Evolutionary conservation across 64 coral and sea anemone genomes (phyloP).

Genomic region (Montipora sp.): DNA sequence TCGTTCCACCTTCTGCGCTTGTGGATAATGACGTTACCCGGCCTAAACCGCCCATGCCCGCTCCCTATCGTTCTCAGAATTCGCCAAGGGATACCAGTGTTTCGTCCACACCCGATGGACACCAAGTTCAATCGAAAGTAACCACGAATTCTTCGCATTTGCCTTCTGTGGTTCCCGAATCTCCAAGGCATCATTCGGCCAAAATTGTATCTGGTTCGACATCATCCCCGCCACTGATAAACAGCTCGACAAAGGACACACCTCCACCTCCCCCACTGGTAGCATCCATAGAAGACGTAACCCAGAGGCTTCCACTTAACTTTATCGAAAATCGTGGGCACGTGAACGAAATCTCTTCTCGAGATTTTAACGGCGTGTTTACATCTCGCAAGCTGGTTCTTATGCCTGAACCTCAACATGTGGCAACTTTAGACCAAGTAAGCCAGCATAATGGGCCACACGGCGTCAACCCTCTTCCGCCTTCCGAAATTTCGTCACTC

Average conservation of each 20-base stretch:
- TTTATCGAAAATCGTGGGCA: slow-evolving; percentile 16
- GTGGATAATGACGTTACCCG: not conserved
- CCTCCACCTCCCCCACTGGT: slow-evolving; percentile 53
- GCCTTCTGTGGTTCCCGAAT: not conserved
- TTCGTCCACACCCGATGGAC: not conserved
- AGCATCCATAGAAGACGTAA: slow-evolving; percentile 25
- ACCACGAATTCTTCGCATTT: not conserved
- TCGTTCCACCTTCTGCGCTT: not conserved
- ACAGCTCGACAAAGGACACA: not conserved
- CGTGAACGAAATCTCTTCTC: slow-evolving; percentile 5
- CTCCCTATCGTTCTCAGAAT: not conserved
- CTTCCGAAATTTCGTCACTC: not conserved
- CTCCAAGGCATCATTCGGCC: not conserved
- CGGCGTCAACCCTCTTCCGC: not conserved
- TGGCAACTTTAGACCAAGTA: not conserved
- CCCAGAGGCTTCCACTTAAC: slow-evolving; percentile 29
- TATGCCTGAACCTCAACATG: not conserved
- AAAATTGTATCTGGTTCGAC: not conserved
- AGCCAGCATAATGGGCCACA: not conserved
- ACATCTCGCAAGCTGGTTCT: not conserved
- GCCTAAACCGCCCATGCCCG: not conserved
- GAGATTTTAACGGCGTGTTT: not conserved
- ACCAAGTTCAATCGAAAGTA: not conserved
- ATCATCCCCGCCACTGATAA: not conserved
- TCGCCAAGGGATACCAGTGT: not conserved